Percentiles rank a stretch among this genome's conserved stretches.
phyloP scores from a whole-genome alignment of 2,113 vertebrate species.

The Salvator merianae region DNA sequence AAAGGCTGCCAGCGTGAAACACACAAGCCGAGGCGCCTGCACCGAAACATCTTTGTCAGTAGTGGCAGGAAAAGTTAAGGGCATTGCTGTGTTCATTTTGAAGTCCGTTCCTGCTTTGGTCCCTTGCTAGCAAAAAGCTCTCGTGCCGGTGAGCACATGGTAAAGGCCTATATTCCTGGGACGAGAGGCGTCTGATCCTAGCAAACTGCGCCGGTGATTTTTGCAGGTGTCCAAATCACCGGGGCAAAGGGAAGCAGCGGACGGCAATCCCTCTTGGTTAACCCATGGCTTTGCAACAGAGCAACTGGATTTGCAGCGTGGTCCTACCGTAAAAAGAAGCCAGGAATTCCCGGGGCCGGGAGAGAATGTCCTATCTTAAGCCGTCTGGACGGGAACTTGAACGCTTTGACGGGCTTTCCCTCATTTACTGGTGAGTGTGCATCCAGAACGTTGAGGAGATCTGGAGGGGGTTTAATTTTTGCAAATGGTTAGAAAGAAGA shows the following conservation, averaged over 20 bases:
- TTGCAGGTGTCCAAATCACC: neutral
- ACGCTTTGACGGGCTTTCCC: constrained; percentile 85
- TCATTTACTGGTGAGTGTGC: constrained; percentile 85
- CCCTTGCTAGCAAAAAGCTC: constrained; percentile 12
- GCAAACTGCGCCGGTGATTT: neutral
- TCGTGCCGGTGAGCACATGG: constrained; percentile 35
- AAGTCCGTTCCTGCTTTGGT: no score
- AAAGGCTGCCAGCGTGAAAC: neutral
- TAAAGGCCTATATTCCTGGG: constrained; percentile 12
- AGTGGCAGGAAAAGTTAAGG: accelerated
- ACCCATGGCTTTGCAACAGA: constrained; percentile 20
- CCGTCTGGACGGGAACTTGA: constrained; percentile 76
- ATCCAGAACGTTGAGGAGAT: accelerated
- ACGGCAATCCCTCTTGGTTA: neutral
- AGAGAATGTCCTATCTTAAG: constrained; percentile 80
- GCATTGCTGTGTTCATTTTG: neutral
- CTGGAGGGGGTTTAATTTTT: neutral
- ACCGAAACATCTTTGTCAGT: neutral
- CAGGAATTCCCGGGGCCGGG: constrained; percentile 12
- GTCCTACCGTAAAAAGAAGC: neutral
- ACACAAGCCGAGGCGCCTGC: neutral
- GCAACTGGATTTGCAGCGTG: accelerated
- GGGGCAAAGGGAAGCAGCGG: accelerated
- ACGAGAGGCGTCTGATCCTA: constrained; percentile 39
- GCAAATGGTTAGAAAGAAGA: neutral